Conservation (phyloP, 2,797 vertebrate species). For the Rhynchonycteris naso region DNA sequence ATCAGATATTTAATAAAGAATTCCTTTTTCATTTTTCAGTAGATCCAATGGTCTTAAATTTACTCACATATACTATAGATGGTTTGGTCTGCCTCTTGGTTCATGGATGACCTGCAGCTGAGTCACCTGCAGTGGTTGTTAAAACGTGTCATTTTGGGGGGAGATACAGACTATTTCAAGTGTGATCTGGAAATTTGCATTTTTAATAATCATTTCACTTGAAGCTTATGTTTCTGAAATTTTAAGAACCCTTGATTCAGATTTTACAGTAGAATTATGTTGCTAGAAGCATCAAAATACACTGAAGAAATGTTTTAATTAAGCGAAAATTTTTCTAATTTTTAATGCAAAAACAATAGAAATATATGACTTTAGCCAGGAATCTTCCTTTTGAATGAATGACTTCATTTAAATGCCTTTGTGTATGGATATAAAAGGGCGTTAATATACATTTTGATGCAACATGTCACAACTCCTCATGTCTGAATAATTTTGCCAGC, state of each 20-base stretch:
- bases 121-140: conserved; percentile 15
- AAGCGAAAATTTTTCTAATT: conserved; percentile 36
- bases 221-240: conserved; percentile 54
- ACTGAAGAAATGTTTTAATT: conserved; percentile 39
- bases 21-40: background rate
- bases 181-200: conserved; percentile 39
- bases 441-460: conserved; percentile 81
- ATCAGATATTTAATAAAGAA: background rate
- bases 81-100: background rate
- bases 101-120: background rate
- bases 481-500: conserved; percentile 72
- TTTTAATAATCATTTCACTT: conserved; percentile 60
- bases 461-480: conserved; percentile 74
- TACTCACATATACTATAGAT: background rate
- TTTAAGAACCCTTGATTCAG: conserved; percentile 33
- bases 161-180: conserved; percentile 28
- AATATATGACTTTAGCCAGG: conserved; percentile 43
- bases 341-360: conserved; percentile 67
- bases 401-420: conserved; percentile 67
- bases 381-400: conserved; percentile 66
- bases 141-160: conserved; percentile 47
- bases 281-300: conserved; percentile 41
- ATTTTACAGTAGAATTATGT: conserved; percentile 59
- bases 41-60: background rate
- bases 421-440: conserved; percentile 76